phyloP scores from a whole-genome alignment of 1,140 invertebrate genomes.

The Drosophila equinoxialis region DNA sequence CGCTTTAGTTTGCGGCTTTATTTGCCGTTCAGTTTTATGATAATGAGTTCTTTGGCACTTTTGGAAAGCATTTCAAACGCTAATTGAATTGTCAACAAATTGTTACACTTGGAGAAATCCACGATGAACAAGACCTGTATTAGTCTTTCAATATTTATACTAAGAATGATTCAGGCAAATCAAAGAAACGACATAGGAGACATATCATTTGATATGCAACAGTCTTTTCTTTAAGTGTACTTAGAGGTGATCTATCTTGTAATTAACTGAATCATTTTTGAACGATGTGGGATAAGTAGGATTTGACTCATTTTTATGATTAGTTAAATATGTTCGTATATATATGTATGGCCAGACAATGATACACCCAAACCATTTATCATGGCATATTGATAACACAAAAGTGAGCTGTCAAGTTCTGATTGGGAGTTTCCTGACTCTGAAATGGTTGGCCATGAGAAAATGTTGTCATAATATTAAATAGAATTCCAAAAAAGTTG shows the following conservation, averaged over 20 bases:
- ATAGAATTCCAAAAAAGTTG: not conserved
- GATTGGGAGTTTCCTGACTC: constrained; percentile 1
- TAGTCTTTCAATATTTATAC: no score
- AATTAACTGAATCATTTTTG: constrained; percentile 1
- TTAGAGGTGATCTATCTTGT: not conserved
- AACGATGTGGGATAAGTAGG: not conserved
- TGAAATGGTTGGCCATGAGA: constrained; percentile 1
- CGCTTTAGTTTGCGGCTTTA: constrained; percentile 44
- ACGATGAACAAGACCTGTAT: no score
- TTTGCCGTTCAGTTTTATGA: constrained; percentile 29
- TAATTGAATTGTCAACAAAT: constrained; percentile 41
- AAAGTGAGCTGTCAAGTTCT: constrained; percentile 6
- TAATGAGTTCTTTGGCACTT: constrained; percentile 31
- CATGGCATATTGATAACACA: not conserved
- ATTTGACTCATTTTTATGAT: constrained; percentile 6
- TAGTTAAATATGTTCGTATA: not conserved
- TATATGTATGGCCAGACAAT: not conserved
- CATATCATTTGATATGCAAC: not conserved
- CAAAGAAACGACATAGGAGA: no score
- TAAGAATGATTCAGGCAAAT: no score
- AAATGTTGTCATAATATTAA: constrained; percentile 6
- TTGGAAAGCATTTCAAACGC: constrained; percentile 27
- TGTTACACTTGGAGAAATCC: not conserved
- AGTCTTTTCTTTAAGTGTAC: not conserved
- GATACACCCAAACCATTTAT: not conserved